Percentiles rank a stretch among this genome's conserved stretches.
phyloP scores from a whole-genome alignment of 92 coral and sea anemone species.

The Porites lobata region DNA sequence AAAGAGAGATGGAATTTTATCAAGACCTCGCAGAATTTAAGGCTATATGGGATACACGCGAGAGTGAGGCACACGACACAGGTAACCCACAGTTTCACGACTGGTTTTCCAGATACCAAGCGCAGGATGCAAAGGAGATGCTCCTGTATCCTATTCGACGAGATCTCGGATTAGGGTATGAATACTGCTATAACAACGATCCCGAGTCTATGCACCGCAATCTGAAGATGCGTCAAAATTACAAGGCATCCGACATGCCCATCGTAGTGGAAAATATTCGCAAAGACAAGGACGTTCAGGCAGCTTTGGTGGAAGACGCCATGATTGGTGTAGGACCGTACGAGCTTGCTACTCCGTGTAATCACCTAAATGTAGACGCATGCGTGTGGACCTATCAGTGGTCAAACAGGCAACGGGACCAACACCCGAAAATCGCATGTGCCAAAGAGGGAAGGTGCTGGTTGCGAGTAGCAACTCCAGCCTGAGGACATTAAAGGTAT shows the following conservation, averaged over 20 bases:
- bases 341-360: slow-evolving; percentile 8
- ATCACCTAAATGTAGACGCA: slow-evolving; percentile 5
- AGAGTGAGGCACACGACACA: too few species aligned
- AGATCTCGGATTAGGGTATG: slow-evolving; percentile 16
- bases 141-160: too few species aligned
- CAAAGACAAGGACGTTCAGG: slow-evolving; percentile 35
- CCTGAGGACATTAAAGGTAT: too few species aligned
- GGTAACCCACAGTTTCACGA: too few species aligned
- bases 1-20: not conserved
- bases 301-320: slow-evolving; percentile 33
- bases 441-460: not conserved
- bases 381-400: slow-evolving; percentile 28
- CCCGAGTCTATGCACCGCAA: slow-evolving; percentile 54
- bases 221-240: slow-evolving; percentile 42
- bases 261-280: slow-evolving; percentile 48
- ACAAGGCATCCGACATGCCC: slow-evolving; percentile 44
- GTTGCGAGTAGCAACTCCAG: not conserved
- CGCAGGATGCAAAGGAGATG: too few species aligned
- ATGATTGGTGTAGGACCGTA: slow-evolving; percentile 54
- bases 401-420: not conserved
- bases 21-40: too few species aligned
- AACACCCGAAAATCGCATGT: too few species aligned
- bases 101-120: too few species aligned
- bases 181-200: slow-evolving; percentile 57
- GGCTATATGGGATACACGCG: too few species aligned